Evolutionary conservation across 2,888 invertebrate species (phyloP), one percentile per base, ranked within the genome.

Genomic region (Elmis aenea): DNA sequence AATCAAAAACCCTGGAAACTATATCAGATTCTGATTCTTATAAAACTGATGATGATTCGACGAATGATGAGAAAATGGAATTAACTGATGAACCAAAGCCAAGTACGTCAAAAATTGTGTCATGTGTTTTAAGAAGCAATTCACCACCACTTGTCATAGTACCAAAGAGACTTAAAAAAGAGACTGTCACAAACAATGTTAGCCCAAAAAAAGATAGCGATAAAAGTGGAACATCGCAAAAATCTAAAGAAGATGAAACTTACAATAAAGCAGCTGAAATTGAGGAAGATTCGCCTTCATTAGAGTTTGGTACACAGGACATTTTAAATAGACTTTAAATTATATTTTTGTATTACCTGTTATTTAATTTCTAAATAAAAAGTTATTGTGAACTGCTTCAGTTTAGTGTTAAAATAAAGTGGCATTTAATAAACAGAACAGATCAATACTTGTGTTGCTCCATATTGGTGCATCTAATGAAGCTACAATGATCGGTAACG

Each of bases 241-340:
- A 5, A 2, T 4, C 13, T 26, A 9, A 11, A 6, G 26, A 5
- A 26, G n/a, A 4, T 2, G 12, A 18, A 8, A 18, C 8, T 16
- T 11, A 5, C 12, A 27, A 14, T 22, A 16, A 18, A 24, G 5
- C 8, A 13, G 24, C 20, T 15, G 10, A 18, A 25, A 26, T 16
- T 22, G 33, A 45, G 20, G 42, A 49, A 14, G 23, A 38, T 27
- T 38, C 49, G 24, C 46, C 47, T 9, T 20, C 48, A 10, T 20
- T 52, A 11, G 45, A 50, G 29, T 53, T 55, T 39, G 51, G 48
- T 36, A 60, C 61, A 10, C 62, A 63, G 51, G 58, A 61, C 29
- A 50, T 57, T 29, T 45, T 61, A 30, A 55, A 61, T 47, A 44
- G 41, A 34, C 33, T 42, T 37, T 50, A 22, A 40, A 20, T 24